These are phyloP conservation scores for Sweltsa coloradensis DNA, from an alignment of 1,140 invertebrate genomes.

Conservation along the genomic window DNA sequence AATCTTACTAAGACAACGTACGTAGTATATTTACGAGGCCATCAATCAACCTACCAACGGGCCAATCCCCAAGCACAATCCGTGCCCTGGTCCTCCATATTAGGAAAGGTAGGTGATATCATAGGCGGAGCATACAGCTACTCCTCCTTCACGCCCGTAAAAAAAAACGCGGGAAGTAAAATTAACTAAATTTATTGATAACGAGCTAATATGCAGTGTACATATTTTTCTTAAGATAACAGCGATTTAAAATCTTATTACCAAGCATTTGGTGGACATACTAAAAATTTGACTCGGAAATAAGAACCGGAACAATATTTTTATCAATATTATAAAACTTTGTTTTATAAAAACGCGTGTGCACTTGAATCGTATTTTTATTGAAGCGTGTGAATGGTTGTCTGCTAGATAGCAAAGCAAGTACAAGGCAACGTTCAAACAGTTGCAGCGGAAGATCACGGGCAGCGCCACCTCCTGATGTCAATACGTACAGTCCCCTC, in stretches of 20 bases:
- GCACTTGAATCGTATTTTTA: too few relatives aligned
- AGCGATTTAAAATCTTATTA: background rate
- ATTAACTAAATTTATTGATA: too few relatives aligned
- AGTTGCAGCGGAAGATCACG: too few relatives aligned
- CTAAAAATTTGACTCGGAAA: background rate
- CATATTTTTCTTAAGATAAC: too few relatives aligned
- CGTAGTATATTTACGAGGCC: constrained; percentile 13
- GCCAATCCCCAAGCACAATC: constrained; percentile 10
- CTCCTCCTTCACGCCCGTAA: constrained; percentile 11
- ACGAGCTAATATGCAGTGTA: too few relatives aligned
- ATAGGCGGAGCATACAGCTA: constrained; percentile 10
- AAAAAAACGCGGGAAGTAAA: constrained; percentile 12
- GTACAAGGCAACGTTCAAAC: background rate
- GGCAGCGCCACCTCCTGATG: too few relatives aligned
- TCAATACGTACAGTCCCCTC: too few relatives aligned
- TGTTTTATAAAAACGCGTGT: background rate
- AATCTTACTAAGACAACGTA: constrained; percentile 8
- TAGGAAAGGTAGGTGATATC: constrained; percentile 13
- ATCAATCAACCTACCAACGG: constrained; percentile 12
- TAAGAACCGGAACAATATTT: background rate
- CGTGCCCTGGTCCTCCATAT: constrained; percentile 11
- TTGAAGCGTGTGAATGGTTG: too few relatives aligned
- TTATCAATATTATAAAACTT: background rate
- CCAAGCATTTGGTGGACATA: background rate
- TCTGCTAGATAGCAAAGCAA: too few relatives aligned